Evolutionary conservation across 2,888 invertebrate genomes (phyloP), one percentile per base, ranked within the genome.

Genomic region (Heliconius ethilla): DNA sequence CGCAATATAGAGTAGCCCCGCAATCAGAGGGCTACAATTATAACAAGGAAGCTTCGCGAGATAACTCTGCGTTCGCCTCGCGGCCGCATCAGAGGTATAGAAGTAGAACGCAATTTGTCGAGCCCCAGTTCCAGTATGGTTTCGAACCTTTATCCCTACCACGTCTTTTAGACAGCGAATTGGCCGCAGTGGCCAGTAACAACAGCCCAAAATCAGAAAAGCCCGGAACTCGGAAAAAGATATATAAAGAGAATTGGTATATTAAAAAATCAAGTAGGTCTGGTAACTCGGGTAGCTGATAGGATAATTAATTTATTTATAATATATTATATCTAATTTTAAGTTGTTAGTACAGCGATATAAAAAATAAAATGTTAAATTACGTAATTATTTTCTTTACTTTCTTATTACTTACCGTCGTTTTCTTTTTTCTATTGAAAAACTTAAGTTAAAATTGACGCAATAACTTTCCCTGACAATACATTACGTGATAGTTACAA

Each of bases 51-150:
- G 78, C 85, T 62, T 89, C 90, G 3, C 87, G 86, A 55, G 93
- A 93, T 79, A 91, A 81, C 76, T 87, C 89, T 1, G 91, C 92
- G 13, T 88, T 85, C 76, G 90, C 90, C 1, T 89, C 92, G n/a
- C 88, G 87, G 9, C 90, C 91, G 5, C 85, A 84, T 62, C 88
- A 88, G 76, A 87, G 84, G 66, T 89, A 88, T 76, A 90, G 86
- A 78, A 83, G 82, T 18, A 91, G 88, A 83, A 92, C 92, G 62
- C 89, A 89, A 79, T 93, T 93, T 78, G 92, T 94, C 63, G 93
- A 94, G 82, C 94, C 95, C 0, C 93, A 92, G 80, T 94, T 92
- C 83, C 94, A 94, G 81, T 94, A 94, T 82, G 95, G 95, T 13
- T 94, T 94, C 84, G 93, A 94, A 81, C 94, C 95, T 15, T 86